A percentile compares a stretch with the other conserved stretches of the same genome.
Conservation (phyloP, 53 echinoderm and acorn worm genomes). For the Luidia sarsii region DNA sequence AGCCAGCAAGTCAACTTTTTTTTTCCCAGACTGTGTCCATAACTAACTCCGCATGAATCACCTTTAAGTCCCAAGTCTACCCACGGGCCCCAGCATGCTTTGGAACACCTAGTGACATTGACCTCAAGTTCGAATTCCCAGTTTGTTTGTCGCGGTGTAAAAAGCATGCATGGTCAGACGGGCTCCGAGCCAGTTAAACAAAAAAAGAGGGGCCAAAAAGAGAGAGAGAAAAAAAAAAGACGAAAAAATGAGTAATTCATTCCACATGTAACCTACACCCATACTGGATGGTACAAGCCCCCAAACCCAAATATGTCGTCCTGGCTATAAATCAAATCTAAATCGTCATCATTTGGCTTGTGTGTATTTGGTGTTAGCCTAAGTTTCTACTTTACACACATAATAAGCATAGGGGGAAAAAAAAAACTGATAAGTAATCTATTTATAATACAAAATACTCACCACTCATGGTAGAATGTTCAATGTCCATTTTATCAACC, state of each 20-base stretch:
- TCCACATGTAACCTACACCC: not conserved
- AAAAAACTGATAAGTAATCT: too few relatives aligned
- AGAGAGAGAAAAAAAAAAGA: not conserved
- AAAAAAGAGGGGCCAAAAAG: not conserved
- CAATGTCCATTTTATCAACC: too few relatives aligned
- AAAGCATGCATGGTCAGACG: conserved; percentile 6
- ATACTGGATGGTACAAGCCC: not conserved
- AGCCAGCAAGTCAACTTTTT: too few relatives aligned
- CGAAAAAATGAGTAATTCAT: not conserved
- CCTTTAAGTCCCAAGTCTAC: not conserved
- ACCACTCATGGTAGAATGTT: too few relatives aligned
- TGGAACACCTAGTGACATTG: conserved; percentile 51
- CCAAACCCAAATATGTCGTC: not conserved
- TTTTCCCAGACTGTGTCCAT: too few relatives aligned
- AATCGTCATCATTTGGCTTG: too few relatives aligned
- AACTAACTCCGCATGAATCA: too few relatives aligned
- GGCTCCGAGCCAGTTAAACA: not conserved
- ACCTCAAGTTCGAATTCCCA: conserved; percentile 36
- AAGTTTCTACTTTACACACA: too few relatives aligned
- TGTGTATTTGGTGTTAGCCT: too few relatives aligned
- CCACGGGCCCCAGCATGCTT: conserved; percentile 22
- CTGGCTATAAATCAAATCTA: not conserved
- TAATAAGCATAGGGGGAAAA: too few relatives aligned
- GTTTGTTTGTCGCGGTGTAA: conserved; percentile 36
- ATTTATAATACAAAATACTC: too few relatives aligned